phyloP scores from a whole-genome alignment of 1,140 invertebrate genomes.

The Saccostrea glomerata region DNA sequence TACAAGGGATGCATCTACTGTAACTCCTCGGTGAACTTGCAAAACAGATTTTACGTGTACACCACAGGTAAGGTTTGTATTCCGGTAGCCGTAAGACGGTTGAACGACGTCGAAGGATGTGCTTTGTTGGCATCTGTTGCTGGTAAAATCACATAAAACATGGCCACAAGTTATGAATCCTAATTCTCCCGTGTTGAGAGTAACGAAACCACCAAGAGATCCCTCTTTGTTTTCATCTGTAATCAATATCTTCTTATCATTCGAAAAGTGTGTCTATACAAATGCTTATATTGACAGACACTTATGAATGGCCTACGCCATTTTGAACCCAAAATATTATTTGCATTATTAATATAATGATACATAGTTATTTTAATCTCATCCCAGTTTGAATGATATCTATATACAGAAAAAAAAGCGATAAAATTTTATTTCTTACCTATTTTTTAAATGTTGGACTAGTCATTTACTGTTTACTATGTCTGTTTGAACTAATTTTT shows the following conservation, averaged over 20 bases:
- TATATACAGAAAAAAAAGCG: too few relatives aligned
- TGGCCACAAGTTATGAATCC: not conserved
- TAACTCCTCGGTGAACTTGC: not conserved
- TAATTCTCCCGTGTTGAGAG: not conserved
- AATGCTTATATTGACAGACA: too few relatives aligned
- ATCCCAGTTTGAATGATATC: too few relatives aligned
- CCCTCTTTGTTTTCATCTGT: not conserved
- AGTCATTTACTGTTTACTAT: too few relatives aligned
- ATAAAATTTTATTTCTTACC: too few relatives aligned
- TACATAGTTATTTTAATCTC: too few relatives aligned
- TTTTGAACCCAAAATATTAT: too few relatives aligned
- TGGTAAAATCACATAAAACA: not conserved
- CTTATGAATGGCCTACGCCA: too few relatives aligned
- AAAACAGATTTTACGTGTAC: not conserved
- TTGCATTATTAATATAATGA: too few relatives aligned
- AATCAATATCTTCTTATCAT: not conserved
- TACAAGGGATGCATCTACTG: not conserved
- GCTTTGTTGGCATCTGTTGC: not conserved
- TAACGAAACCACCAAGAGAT: not conserved
- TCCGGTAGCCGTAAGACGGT: not conserved
- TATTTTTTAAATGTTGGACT: too few relatives aligned
- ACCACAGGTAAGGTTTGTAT: not conserved
- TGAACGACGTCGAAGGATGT: not conserved
- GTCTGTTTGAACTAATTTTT: too few relatives aligned
- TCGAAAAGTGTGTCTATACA: too few relatives aligned